Base-by-base conservation (phyloP, 1,140 invertebrate genomes). In the Akabosia matsudoensis region DNA sequence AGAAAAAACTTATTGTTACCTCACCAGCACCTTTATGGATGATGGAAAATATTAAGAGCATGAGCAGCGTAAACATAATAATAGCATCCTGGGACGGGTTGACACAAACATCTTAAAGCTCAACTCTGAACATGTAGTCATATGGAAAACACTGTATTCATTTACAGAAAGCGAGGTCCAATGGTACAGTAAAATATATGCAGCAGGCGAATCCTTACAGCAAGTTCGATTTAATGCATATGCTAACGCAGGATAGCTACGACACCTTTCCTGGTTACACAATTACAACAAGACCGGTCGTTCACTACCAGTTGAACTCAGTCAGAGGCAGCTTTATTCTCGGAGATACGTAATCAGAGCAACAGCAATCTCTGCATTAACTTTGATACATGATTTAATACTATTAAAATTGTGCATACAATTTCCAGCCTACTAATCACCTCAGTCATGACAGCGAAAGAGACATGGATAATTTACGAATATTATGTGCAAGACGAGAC, bases 1-100 rank as follows among this genome's bases (percentile, higher is more conserved):
- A 67, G 37, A 31, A 31, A 67, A 67, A 67, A 67, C 61, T 67
- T 67, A 67, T 67, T 67, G 61, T 67, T 67, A 67, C 34, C 13
- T 72, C 30, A 31, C 67, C 24, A 16, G 30, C 22, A 30, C 61
- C 61, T 67, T 67, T 67, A 67, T 67, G 61, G 61, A 7, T 30
- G 24, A n/a, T 1, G 37, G 37, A 72, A 72, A 72, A 34, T 30
- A 1, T 30, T 31, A n/a, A 72, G 14, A 34, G 7, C 13, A 72
- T 22, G 24, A 31, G 7, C 67, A 70, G 7, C 26, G 13, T 70
- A n/a, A 72, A 37, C 31, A 72, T 72, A 72, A n/a, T n/a, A n/a
- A 37, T n/a, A 72, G 31, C 33, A 37, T 72, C 70, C 37, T 45
- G 4, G 37, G 37, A 45, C 37, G 37, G 37, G 37, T 45, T 45